A percentile compares a stretch with the other conserved stretches of the same genome.
Conservation (phyloP, 1,140 invertebrate genomes). For the Odontomachus brunneus region DNA sequence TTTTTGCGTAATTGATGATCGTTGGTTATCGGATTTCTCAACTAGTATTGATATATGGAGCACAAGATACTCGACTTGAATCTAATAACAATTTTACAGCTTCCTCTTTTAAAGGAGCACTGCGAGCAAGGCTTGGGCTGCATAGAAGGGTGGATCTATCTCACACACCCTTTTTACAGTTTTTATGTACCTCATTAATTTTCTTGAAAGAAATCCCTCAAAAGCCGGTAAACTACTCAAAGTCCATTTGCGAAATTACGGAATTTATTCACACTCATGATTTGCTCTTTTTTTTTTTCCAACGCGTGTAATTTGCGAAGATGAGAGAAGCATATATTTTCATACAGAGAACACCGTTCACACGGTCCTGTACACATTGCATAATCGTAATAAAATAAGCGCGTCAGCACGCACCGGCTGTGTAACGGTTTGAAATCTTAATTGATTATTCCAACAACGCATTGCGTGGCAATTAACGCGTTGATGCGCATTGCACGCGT, state of each 20-base stretch:
- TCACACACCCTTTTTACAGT: not conserved
- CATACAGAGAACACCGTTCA: not conserved
- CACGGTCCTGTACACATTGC: too few species aligned
- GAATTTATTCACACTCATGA: not conserved
- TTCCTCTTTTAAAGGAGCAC: not conserved
- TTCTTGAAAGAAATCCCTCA: not conserved
- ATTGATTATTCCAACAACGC: slow-evolving; percentile 52
- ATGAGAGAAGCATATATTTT: not conserved
- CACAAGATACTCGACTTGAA: not conserved
- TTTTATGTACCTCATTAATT: not conserved
- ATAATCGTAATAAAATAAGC: not conserved
- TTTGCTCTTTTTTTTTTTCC: too few species aligned
- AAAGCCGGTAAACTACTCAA: not conserved
- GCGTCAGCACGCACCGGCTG: not conserved
- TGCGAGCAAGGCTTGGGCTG: not conserved
- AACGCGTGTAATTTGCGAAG: not conserved
- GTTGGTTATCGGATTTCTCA: not conserved
- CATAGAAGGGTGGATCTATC: not conserved
- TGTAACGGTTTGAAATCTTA: slow-evolving; percentile 2
- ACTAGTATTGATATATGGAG: not conserved
- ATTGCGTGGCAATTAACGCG: slow-evolving; percentile 46
- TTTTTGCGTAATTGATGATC: not conserved
- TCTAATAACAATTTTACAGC: slow-evolving; percentile 6
- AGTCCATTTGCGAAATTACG: not conserved
- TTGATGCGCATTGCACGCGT: not conserved